Evolutionary conservation across 1,140 invertebrate species (phyloP).

Genomic region (Adelges cooleyi): DNA sequence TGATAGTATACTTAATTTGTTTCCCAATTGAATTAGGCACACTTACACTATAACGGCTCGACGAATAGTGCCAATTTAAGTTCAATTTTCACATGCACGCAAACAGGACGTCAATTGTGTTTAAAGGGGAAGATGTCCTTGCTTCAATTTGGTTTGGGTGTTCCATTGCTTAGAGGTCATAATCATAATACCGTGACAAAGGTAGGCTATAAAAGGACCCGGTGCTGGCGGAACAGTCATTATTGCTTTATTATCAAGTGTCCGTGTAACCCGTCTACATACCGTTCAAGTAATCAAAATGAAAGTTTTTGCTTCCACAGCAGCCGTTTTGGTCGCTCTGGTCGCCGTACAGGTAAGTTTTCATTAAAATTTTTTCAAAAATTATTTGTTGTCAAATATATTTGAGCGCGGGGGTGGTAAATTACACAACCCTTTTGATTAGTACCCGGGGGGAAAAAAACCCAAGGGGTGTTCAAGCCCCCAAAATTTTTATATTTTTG

Average conservation of each 20-base stretch:
- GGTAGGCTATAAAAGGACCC: constrained; percentile 7
- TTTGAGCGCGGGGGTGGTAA: too few relatives aligned
- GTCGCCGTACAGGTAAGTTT: constrained; percentile 18
- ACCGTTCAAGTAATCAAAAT: not conserved
- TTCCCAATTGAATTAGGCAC: constrained; percentile 22
- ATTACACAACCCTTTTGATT: too few relatives aligned
- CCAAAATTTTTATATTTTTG: too few relatives aligned
- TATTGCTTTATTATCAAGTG: too few relatives aligned
- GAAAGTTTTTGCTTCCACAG: constrained; percentile 16
- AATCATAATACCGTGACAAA: constrained; percentile 26
- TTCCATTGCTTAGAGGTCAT: constrained; percentile 23
- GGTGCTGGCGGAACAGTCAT: too few relatives aligned
- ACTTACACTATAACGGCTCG: not conserved
- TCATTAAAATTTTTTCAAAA: too few relatives aligned
- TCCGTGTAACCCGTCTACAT: too few relatives aligned
- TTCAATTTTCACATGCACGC: constrained; percentile 1
- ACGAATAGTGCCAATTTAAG: constrained; percentile 5
- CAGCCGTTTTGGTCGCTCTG: constrained; percentile 17
- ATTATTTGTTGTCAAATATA: too few relatives aligned
- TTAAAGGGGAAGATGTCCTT: not conserved
- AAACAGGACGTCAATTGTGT: constrained; percentile 25
- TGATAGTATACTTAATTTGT: not conserved
- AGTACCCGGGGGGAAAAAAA: too few relatives aligned
- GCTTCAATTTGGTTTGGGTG: constrained; percentile 12
- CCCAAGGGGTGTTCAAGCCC: too few relatives aligned